Evolutionary conservation across 30 jellyfish, hydroid and myxozoan species (phyloP).

Genomic region (Morbakka virulenta): DNA sequence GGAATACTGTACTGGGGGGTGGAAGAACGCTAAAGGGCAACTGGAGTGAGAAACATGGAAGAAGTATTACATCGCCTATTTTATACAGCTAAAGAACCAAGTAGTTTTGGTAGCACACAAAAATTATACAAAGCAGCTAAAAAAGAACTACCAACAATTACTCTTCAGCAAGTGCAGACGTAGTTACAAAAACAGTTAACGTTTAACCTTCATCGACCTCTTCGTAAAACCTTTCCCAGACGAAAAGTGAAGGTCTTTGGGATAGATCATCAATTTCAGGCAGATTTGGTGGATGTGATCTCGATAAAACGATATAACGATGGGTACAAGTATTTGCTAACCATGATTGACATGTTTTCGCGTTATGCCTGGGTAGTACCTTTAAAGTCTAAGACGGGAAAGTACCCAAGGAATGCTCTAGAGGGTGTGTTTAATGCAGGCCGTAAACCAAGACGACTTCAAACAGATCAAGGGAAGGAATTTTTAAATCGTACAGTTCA

Average conservation of each 20-base stretch:
- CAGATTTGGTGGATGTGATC: slow-evolving; percentile 43
- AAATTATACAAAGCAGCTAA: too few species aligned
- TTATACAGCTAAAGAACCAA: too few species aligned
- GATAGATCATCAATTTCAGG: slow-evolving; percentile 26
- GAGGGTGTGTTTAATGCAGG: neutral
- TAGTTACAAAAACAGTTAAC: slow-evolving; percentile 3
- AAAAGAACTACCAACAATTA: too few species aligned
- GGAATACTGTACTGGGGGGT: too few species aligned
- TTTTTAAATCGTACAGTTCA: too few species aligned
- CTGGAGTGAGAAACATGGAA: too few species aligned
- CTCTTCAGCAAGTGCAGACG: too few species aligned
- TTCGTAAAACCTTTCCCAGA: neutral
- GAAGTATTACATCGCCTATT: too few species aligned
- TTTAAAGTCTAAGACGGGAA: neutral
- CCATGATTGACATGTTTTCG: slow-evolving; percentile 2
- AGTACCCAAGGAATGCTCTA: neutral
- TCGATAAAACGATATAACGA: neutral
- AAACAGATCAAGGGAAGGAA: slow-evolving; percentile 42
- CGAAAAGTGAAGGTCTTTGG: neutral
- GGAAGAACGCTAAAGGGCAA: too few species aligned
- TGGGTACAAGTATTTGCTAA: neutral
- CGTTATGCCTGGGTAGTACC: too few species aligned
- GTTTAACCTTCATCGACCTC: neutral
- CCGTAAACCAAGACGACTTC: neutral
- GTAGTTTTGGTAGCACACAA: too few species aligned